phyloP scores from a whole-genome alignment of 64 coral and sea anemone species.

The Anthopleura sola region DNA sequence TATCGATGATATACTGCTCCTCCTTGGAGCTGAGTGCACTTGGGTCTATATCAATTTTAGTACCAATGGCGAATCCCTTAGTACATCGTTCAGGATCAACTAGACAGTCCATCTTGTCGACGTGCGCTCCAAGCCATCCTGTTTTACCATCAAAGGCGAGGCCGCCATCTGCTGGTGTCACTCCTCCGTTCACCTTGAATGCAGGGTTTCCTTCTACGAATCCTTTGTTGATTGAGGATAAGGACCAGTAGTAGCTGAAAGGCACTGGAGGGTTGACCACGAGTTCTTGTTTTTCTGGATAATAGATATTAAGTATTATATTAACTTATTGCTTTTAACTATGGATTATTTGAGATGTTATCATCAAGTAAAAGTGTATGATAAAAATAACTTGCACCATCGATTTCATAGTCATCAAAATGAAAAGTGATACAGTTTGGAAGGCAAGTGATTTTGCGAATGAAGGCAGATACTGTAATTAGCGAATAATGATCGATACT shows the following conservation, averaged over 20 bases:
- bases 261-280: slow-evolving; percentile 20
- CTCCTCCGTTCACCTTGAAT: slow-evolving; percentile 50
- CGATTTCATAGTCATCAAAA: too few relatives aligned
- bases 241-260: slow-evolving; percentile 75
- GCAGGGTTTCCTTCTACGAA: slow-evolving; percentile 76
- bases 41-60: slow-evolving; percentile 50
- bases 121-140: slow-evolving; percentile 55
- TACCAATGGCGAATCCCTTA: slow-evolving; percentile 65
- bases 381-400: too few relatives aligned
- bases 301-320: neutral
- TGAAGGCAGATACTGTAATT: too few relatives aligned
- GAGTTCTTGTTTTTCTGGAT: neutral
- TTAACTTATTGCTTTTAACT: too few relatives aligned
- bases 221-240: slow-evolving; percentile 41
- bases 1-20: slow-evolving; percentile 77
- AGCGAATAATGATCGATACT: too few relatives aligned
- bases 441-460: too few relatives aligned
- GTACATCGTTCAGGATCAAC: slow-evolving; percentile 49
- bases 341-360: too few relatives aligned
- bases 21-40: slow-evolving; percentile 47
- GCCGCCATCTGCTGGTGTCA: slow-evolving; percentile 50
- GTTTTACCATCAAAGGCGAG: slow-evolving; percentile 66
- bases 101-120: slow-evolving; percentile 57
- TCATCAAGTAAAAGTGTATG: too few relatives aligned
- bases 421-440: too few relatives aligned